Base-by-base conservation (phyloP, 2,113 vertebrate genomes). In the Catagonus wagneri region DNA sequence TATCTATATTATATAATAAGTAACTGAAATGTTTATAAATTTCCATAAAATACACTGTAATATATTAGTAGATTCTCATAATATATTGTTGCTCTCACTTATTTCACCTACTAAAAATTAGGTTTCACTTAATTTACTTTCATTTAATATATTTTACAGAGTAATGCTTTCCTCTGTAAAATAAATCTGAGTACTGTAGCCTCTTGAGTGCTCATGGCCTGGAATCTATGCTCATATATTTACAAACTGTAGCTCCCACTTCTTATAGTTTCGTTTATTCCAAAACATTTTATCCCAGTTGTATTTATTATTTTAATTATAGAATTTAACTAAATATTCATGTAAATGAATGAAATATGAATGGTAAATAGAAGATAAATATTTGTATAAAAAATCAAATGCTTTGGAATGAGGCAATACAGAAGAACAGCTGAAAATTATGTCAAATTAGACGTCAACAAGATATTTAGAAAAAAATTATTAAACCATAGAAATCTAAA, bases 61-160 rank as follows among this genome's bases (percentile, higher is more conserved):
- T 76, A 4, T 61, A 20, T 79, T 72, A 56, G 4, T 79, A 54
- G 11, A 76, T 65, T 83, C 32, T 92, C 3, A 50, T 78, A 50
- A 91, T 10, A 50, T 16, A 56, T 39, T 10, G 7, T 63, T 56
- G 14, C 60, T 39, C 14, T 87, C 52, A 90, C 61, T 2, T 39
- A 11, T 78, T 83, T 90, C 29, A 94, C 29, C 68, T 66, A 85
- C 44, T 85, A 34, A 71, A 91, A 29, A 10, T 34, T 52, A 78
- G 66, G 17, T 85, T 93, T 85, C 84, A 66, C 72, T 93, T 71
- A 72, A 50, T 14, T 96, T 27, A 13, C 54, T 93, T 93, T 81
- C 17, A 61, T 61, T 83, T 95, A 60, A 66, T 91, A 14, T 32
- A 72, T 76, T 91, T 92, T 71, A 89, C 34, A 5, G 7, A 69